phyloP scores from a whole-genome alignment of 2,113 vertebrate species.

The Rhinolophus sinicus region DNA sequence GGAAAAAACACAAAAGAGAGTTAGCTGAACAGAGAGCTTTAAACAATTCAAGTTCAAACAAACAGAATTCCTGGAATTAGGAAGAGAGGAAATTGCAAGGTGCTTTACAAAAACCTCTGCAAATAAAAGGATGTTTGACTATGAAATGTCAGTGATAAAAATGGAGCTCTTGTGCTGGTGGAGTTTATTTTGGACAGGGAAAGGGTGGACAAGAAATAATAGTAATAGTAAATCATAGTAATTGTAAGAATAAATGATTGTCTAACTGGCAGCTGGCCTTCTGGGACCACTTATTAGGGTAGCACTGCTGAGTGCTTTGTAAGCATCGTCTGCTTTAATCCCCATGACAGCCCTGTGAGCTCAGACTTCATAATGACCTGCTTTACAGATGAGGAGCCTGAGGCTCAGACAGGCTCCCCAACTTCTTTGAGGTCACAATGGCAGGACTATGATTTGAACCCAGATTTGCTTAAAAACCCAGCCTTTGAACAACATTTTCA shows the following conservation, averaged over 20 bases:
- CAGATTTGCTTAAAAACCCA: constrained; percentile 30
- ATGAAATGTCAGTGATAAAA: neutral
- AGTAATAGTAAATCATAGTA: neutral
- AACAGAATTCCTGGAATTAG: constrained; percentile 66
- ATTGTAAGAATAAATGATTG: neutral
- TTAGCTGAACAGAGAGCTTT: constrained; percentile 42
- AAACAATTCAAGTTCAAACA: constrained; percentile 61
- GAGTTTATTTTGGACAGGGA: neutral
- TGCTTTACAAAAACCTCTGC: constrained; percentile 39
- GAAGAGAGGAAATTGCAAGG: constrained; percentile 64
- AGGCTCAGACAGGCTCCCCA: neutral
- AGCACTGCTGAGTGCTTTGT: neutral
- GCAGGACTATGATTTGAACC: constrained; percentile 40
- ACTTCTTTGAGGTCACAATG: neutral
- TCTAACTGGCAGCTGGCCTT: neutral
- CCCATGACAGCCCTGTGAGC: neutral
- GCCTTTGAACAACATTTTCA: neutral
- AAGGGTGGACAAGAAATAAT: neutral
- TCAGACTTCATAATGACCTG: neutral
- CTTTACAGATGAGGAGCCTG: neutral
- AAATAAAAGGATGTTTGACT: constrained; percentile 38
- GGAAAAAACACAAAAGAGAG: neutral
- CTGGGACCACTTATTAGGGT: neutral
- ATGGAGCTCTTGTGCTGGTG: neutral
- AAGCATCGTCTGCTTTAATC: neutral